Conservation (phyloP, 2,888 invertebrate genomes). For the Philonicus albiceps region DNA sequence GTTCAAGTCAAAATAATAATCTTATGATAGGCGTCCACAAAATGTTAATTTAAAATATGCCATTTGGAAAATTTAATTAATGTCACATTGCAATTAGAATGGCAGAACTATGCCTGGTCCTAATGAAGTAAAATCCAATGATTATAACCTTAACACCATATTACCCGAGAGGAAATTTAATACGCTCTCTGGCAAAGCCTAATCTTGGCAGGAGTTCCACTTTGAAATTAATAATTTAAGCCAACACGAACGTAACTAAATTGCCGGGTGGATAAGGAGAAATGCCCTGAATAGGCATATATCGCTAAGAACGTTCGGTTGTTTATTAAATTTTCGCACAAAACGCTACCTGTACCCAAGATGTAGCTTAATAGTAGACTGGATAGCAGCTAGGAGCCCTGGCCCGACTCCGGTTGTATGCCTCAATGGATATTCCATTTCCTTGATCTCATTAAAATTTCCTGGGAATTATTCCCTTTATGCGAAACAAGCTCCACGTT, state of each 20-base stretch:
- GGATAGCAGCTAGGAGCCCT: background rate
- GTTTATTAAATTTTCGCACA: constrained; percentile 34
- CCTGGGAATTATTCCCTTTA: constrained; percentile 30
- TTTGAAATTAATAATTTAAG: constrained; percentile 31
- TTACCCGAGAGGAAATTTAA: constrained; percentile 16
- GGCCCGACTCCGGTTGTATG: background rate
- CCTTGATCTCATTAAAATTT: constrained; percentile 37
- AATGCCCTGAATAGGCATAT: constrained; percentile 3
- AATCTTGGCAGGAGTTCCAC: constrained; percentile 23
- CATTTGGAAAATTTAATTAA: background rate
- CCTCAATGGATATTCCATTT: constrained; percentile 37
- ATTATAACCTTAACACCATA: constrained; percentile 15
- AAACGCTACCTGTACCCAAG: constrained; percentile 12
- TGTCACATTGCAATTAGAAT: background rate
- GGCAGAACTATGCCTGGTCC: background rate
- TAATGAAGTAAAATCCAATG: constrained; percentile 22
- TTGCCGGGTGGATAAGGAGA: background rate
- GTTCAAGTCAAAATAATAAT: background rate
- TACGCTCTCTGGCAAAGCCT: background rate
- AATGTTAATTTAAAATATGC: background rate
- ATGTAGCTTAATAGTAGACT: background rate
- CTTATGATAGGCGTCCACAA: background rate
- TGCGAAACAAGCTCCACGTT: constrained; percentile 1
- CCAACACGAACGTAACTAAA: constrained; percentile 16
- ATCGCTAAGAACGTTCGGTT: constrained; percentile 23